Percentiles rank a stretch among this genome's conserved stretches.
These are phyloP conservation scores for Heliconius eleuchia DNA, from an alignment of 1,140 invertebrate genomes.

Conservation along the genomic window DNA sequence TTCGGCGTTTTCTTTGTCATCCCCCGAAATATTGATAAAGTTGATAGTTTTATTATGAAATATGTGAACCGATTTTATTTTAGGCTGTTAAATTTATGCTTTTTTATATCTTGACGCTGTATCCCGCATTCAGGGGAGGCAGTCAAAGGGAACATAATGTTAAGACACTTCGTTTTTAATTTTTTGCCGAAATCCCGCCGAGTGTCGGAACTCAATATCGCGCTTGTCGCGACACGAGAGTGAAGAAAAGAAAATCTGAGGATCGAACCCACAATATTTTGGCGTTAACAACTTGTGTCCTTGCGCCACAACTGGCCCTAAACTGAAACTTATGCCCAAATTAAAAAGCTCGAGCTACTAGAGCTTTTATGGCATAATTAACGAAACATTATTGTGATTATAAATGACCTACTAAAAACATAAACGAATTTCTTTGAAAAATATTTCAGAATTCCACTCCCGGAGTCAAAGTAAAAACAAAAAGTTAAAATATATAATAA, in stretches of 20 bases:
- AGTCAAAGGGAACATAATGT: too few relatives aligned
- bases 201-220: too few relatives aligned
- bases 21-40: slow-evolving; percentile 9
- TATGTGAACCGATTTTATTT: background rate
- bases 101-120: background rate
- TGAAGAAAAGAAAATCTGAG: too few relatives aligned
- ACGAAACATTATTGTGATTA: background rate
- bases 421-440: background rate
- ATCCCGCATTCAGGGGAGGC: too few relatives aligned
- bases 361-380: background rate
- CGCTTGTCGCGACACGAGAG: too few relatives aligned
- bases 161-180: too few relatives aligned
- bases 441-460: background rate
- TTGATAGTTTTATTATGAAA: background rate
- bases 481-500: slow-evolving; percentile 4
- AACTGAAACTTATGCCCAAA: background rate
- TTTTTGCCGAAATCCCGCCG: too few relatives aligned
- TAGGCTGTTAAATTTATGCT: background rate
- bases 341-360: background rate
- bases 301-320: too few relatives aligned
- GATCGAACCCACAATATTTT: too few relatives aligned
- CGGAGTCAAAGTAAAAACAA: background rate
- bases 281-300: too few relatives aligned
- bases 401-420: background rate
- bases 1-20: slow-evolving; percentile 2